These are phyloP conservation scores for Clitarchus hookeri DNA, from an alignment of 2,888 invertebrate genomes.

Conservation along the genomic window DNA sequence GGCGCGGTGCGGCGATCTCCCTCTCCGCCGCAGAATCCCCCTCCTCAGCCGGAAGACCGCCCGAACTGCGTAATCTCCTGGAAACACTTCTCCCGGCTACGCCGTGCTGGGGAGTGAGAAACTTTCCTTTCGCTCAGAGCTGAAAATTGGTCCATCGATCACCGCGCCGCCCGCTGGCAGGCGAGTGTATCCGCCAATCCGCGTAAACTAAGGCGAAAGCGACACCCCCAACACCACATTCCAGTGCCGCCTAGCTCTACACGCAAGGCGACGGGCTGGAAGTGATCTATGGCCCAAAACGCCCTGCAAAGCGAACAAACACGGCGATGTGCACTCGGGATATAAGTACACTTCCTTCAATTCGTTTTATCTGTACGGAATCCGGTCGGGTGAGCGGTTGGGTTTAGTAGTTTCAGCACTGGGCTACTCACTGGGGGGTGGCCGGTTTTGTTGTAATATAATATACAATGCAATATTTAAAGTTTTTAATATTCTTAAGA, in stretches of 20 bases:
- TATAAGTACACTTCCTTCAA: no score
- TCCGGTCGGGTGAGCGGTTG: no score
- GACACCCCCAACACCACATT: neutral
- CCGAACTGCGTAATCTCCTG: neutral
- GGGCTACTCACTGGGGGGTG: no score
- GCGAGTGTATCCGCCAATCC: neutral
- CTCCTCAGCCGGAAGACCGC: neutral
- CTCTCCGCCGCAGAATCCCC: neutral
- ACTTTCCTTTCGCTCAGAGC: neutral
- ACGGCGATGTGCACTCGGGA: no score
- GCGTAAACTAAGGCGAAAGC: neutral
- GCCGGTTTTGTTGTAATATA: no score
- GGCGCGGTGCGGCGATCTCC: neutral
- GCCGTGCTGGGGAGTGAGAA: neutral
- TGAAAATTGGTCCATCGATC: conserved; percentile 14
- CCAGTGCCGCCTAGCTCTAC: neutral
- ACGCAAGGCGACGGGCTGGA: neutral
- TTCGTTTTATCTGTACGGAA: no score
- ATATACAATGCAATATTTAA: no score
- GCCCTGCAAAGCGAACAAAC: neutral
- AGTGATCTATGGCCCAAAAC: neutral
- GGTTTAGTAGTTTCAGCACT: no score
- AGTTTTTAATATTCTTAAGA: no score
- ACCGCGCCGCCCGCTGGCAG: neutral
- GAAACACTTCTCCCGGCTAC: neutral